Base-by-base conservation (phyloP, 2,888 invertebrate species). In the Asteroscopus sphinx region DNA sequence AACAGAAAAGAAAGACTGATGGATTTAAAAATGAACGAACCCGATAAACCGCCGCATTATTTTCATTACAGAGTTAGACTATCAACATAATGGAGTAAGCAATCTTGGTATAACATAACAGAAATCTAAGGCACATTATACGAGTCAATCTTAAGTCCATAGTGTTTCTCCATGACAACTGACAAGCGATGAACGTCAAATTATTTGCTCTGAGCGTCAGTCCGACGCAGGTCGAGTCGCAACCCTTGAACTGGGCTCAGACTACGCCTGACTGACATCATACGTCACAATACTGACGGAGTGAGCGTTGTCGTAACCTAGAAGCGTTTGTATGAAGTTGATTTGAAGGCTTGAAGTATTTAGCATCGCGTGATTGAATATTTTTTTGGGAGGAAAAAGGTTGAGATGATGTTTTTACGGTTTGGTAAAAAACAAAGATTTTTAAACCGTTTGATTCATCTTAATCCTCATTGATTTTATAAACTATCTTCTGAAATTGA, bases 141-240 rank as follows among this genome's bases (percentile, higher is more conserved):
- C 16, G 16, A 36, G 37, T 54, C 17, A 25, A 60, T 36, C 53
- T 26, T 25, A 8, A 11, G 41, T 47, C 17, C 46, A 16, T 58
- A 59, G 64, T 66, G 68, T 54, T 53, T 64, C 60, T 15, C 70
- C 17, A 54, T 57, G 73, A 74, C 74, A 64, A 65, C 63, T 65
- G 70, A 73, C 73, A 72, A 66, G 63, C 60, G 62, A 52, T 56
- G 66, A 45, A 73, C 73, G 75, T 79, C 78, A 72, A 75, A 79
- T 61, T 77, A 75, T 77, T 79, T 79, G 79, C 72, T 68, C 73
- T 67, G 53, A 52, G 53, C 66, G 77, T 71, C 71, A 59, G 55
- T 67, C 62, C 63, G 65, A 46, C 76, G 61, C 66, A 60, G 78
- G 77, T 77, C 73, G 53, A 60, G 70, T 39, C 70, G 9, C 65